Base-by-base conservation (phyloP, 35 echinoderm and acorn worm species). In the Apostichopus californicus region DNA sequence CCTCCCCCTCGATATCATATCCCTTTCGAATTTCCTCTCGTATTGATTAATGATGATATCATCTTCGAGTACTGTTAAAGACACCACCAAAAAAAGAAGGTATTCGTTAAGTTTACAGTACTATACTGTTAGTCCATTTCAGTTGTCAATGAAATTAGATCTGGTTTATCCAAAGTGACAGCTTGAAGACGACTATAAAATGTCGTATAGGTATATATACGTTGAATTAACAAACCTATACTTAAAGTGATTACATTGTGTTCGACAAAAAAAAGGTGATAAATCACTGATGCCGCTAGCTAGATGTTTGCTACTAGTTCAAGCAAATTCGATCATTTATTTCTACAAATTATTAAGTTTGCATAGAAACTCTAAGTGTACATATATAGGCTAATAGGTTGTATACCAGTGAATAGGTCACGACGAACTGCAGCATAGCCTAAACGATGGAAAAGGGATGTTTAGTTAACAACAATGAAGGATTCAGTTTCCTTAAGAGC, bases 161-260 rank as follows among this genome's bases (percentile, higher is more conserved):
- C 55, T 83, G n/a, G 28, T 83, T 83, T 83, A 56, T 53, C 80
- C 9, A 83, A 83, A 83, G 80, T 83, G 80, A 83, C 80, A 83
- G 80, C 55, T 83, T 83, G 25, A 46, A 83, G 80, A 53, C 80
- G 80, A 18, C 18, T 14, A 68, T 68, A 68, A 56, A 56, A 83
- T 83, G 80, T 18, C 46, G 80, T 55, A 28, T 82, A 56, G 55
- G 80, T 55, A 55, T 83, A 46, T 46, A 46, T 46, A 46, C 34
- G 34, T 83, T 55, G 80, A 83, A 83, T 54, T 83, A 83, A 83
- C 34, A 46, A 83, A 46, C 24, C 80, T 83, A 18, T 68, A 83
- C 80, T 83, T 83, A 83, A 55, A 83, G 34, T 55, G 24, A 83
- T 83, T 83, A 83, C 80, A 54, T 46, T 46, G 80, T 56, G 13